Conservation (phyloP, 2,888 invertebrate genomes). For the Drosophila bunnanda region DNA sequence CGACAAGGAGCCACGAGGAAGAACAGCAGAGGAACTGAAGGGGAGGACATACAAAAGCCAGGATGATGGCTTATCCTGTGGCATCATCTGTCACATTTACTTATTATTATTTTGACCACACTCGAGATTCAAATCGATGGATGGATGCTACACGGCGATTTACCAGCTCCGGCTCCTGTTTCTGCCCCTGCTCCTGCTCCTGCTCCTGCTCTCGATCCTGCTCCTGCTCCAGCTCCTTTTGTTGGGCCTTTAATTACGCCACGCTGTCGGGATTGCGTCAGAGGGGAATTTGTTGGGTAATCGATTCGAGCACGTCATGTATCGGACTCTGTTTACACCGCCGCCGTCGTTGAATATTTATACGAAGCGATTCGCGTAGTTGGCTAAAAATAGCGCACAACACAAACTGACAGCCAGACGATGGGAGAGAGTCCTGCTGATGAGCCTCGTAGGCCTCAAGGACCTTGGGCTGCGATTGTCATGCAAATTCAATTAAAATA, state of each 20-base stretch:
- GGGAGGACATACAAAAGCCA: slow-evolving; percentile 25
- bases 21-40: not conserved
- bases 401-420: slow-evolving; percentile 34
- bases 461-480: slow-evolving; percentile 64
- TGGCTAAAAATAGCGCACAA: slow-evolving; percentile 64
- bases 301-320: slow-evolving; percentile 48
- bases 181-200: slow-evolving; percentile 45
- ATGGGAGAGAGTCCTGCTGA: slow-evolving; percentile 11
- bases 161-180: slow-evolving; percentile 55
- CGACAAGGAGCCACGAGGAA: slow-evolving; percentile 48
- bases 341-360: slow-evolving; percentile 67
- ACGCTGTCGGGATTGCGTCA: slow-evolving; percentile 44
- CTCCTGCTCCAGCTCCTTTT: slow-evolving; percentile 25
- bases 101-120: slow-evolving; percentile 37
- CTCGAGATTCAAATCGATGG: slow-evolving; percentile 45
- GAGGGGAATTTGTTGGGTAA: slow-evolving; percentile 29
- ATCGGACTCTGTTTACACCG: slow-evolving; percentile 62
- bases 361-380: slow-evolving; percentile 55
- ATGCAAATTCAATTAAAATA: slow-evolving; percentile 78
- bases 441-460: slow-evolving; percentile 13
- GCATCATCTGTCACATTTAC: slow-evolving; percentile 41
- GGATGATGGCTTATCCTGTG: slow-evolving; percentile 30
- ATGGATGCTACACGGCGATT: slow-evolving; percentile 60
- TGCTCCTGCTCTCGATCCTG: slow-evolving; percentile 24
- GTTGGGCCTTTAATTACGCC: slow-evolving; percentile 68